Evolutionary conservation across 1,140 invertebrate species (phyloP), one percentile per base, ranked within the genome.

Genomic region (Zaprionus ghesquierei): DNA sequence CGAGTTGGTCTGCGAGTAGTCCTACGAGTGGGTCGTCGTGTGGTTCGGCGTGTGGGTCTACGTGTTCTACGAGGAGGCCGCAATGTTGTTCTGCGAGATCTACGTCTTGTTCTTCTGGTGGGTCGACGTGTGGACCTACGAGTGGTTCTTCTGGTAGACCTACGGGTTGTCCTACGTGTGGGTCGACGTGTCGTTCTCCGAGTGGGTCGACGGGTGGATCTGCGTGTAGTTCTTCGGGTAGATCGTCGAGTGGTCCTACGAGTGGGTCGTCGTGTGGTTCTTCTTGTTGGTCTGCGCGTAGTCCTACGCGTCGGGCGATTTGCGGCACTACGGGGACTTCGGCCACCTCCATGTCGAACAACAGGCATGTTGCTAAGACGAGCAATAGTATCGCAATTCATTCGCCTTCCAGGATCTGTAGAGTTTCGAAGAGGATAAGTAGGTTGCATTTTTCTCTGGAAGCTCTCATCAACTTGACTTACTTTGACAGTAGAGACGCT

Each of bases 401-500:
- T 18, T 18, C 31, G 29, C 1, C 3, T 31, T 3, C 10, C 33
- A 51, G 70, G 70, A 49, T 73, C 70, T 69, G 10, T 13, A 18
- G 9, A 29, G 6, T 10, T 3, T 22, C 18, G 1, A 18, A 13
- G 3, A 5, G 15, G 5, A 3, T n/a, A 0, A 31, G 0, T 1
- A 9, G n/a, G n/a, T n/a, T n/a, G n/a, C n/a, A n/a, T n/a, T n/a
- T 22, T 25, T 27, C 8, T 4, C 1, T 15, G 2, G 15, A 8
- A 2, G 0, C 10, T 6, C 2, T 8, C 5, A 41, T 2, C 1
- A 2, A 2, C 4, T 69, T 0, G 3, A 72, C 69, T 68, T 35
- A 73, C 70, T 69, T 20, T 9, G 23, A 15, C 70, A 73, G 8
- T 54, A 62, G 9, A 73, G 33, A 4, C 38, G 58, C 29, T 68